phyloP scores from a whole-genome alignment of 2,113 vertebrate species.

The Oncorhynchus kisutch region DNA sequence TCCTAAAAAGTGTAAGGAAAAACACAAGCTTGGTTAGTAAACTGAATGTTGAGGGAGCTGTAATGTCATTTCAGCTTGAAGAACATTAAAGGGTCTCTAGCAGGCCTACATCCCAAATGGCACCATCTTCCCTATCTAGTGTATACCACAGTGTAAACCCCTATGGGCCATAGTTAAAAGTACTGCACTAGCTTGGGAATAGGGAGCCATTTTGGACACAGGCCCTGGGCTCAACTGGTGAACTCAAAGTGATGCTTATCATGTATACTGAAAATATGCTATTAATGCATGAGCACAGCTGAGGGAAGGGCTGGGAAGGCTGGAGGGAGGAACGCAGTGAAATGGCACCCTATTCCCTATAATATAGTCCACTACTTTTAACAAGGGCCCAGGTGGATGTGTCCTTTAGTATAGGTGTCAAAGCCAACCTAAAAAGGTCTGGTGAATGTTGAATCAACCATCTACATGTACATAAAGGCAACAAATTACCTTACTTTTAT shows the following conservation, averaged over 20 bases:
- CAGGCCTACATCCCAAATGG: neutral
- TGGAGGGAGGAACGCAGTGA: slow-evolving; percentile 25
- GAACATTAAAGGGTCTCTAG: slow-evolving; percentile 19
- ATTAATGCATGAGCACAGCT: slow-evolving; percentile 40
- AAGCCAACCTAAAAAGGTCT: slow-evolving; percentile 7
- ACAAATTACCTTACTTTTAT: slow-evolving; percentile 30
- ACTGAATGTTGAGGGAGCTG: slow-evolving; percentile 17
- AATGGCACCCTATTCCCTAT: neutral
- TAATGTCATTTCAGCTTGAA: slow-evolving; percentile 46
- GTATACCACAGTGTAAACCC: slow-evolving; percentile 22
- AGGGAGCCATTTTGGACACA: too few relatives aligned
- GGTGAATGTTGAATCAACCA: slow-evolving; percentile 7
- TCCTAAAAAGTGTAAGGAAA: neutral
- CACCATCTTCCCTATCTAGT: slow-evolving; percentile 19
- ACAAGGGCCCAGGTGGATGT: too few relatives aligned
- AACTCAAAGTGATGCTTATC: slow-evolving; percentile 52
- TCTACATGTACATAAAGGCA: too few relatives aligned
- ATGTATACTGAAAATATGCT: slow-evolving; percentile 41
- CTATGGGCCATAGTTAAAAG: too few relatives aligned
- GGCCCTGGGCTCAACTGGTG: slow-evolving; percentile 24
- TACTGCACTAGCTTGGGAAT: too few relatives aligned
- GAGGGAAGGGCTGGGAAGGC: slow-evolving; percentile 21
- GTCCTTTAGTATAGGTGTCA: too few relatives aligned
- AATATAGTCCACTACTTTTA: neutral
- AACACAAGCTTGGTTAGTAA: slow-evolving; percentile 23